Evolutionary conservation across 2,113 vertebrate species (phyloP).

Genomic region (Tenrec ecaudatus): DNA sequence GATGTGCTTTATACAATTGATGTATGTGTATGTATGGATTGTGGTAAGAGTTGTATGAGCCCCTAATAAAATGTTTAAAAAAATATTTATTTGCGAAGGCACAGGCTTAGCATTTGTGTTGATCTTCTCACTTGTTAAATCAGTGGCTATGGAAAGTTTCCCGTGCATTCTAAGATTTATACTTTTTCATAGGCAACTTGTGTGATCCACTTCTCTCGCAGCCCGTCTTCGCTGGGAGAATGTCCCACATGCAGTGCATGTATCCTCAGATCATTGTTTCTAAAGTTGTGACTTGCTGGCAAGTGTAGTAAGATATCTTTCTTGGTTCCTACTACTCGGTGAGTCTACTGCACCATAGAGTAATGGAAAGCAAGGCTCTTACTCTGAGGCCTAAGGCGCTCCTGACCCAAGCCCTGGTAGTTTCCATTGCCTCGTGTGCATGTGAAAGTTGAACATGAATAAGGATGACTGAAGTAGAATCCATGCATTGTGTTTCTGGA

Average conservation of each 20-base stretch:
- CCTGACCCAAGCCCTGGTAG: too few species aligned
- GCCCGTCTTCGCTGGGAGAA: background rate
- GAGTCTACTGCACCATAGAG: too few species aligned
- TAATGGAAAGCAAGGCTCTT: too few species aligned
- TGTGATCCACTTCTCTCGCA: background rate
- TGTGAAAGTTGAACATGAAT: too few species aligned
- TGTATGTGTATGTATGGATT: too few species aligned
- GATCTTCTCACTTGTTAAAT: background rate
- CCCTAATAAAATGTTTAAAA: too few species aligned
- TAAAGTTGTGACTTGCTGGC: background rate
- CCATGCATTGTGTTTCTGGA: too few species aligned
- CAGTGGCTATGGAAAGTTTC: background rate
- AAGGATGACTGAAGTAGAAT: too few species aligned
- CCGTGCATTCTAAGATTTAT: background rate
- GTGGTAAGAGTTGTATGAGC: too few species aligned
- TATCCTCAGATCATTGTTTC: slow-evolving; percentile 18
- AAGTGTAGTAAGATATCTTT: background rate
- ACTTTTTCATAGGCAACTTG: background rate
- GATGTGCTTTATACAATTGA: too few species aligned
- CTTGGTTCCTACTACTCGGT: background rate
- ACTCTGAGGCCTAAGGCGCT: too few species aligned
- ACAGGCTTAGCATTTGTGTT: background rate
- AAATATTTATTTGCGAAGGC: background rate
- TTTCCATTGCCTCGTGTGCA: too few species aligned
- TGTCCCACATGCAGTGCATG: background rate